Conservation (phyloP, 23 tunicate genomes). For the Botrylloides violaceus region DNA sequence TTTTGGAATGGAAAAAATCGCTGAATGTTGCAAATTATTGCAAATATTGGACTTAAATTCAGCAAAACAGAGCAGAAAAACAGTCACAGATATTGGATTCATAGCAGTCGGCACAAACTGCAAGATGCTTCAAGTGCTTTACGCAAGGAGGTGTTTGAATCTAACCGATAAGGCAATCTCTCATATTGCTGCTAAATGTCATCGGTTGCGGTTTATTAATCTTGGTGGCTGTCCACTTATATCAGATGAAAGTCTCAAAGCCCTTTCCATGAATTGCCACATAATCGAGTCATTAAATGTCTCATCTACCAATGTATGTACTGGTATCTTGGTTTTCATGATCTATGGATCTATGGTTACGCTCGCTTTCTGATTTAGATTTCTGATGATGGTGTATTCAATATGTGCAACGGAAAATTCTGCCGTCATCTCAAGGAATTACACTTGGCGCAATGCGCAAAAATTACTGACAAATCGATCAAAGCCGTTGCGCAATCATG, state of each 20-base stretch:
- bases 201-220: constrained; percentile 29
- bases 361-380: constrained; percentile 13
- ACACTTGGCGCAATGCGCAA: constrained; percentile 45
- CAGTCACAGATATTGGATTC: constrained; percentile 35
- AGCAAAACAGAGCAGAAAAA: constrained; percentile 29
- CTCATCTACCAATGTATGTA: constrained; percentile 23
- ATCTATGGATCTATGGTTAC: too few species aligned
- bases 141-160: constrained; percentile 40
- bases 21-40: constrained; percentile 28
- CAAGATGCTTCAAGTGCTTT: constrained; percentile 34
- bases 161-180: constrained; percentile 32
- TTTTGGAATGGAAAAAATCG: constrained; percentile 12
- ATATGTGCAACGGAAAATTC: constrained; percentile 28
- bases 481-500: constrained; percentile 28
- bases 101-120: constrained; percentile 34
- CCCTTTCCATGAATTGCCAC: constrained; percentile 28
- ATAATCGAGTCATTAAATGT: constrained; percentile 38
- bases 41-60: constrained; percentile 65
- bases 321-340: background rate
- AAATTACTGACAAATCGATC: constrained; percentile 49
- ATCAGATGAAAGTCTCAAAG: constrained; percentile 38
- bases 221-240: constrained; percentile 50
- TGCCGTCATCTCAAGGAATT: constrained; percentile 31
- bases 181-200: constrained; percentile 43
- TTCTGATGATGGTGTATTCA: constrained; percentile 51